Base-by-base conservation (phyloP, 2,888 invertebrate genomes). In the Cotesia congregata region DNA sequence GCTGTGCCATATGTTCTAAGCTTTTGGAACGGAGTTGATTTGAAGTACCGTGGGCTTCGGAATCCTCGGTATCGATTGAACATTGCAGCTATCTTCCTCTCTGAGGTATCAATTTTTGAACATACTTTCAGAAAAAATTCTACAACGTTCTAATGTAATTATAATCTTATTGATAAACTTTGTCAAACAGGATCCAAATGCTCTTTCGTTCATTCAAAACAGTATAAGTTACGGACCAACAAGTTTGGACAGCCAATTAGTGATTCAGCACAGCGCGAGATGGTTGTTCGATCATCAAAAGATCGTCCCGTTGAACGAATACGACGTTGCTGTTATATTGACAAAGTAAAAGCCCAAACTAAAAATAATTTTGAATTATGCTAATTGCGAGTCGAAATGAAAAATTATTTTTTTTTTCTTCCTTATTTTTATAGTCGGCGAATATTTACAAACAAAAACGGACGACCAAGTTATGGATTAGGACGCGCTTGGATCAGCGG, bases 21-120 rank as follows among this genome's bases (percentile, higher is more conserved):
- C 65, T 76, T 76, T 62, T 76, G 76, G 76, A 76, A 76, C 41
- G 76, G 62, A 1, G 76, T 76, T 6, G 76, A 76, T 69, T 41
- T 76, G 68, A 67, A 73, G 62, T 76, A 39, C 30, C 62, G 76
- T 12, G 62, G 73, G 4, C 41, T 76, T 7, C 12, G 41, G 2
- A 50, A 68, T 73, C 76, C 76, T 6, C 20, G 64, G 61, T 15
- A 73, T 7, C 67, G 76, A 61, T 59, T 76, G 0, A 72, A 69
- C 7, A 76, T 76, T 6, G 72, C 76, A 12, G 76, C 68, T 30
- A 61, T 76, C 20, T 59, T 76, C 6, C 68, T 76, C 1, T 2
- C 50, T 12, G 50, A 50, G 50, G 50, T 50, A 50, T 50, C 50
- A 4, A 50, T 50, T 50, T 9, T 50, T 9, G 9, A 7, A 50